Evolutionary conservation across 2,888 invertebrate genomes (phyloP), one percentile per base, ranked within the genome.

Genomic region (Kuschelorhynchus macadamiae): DNA sequence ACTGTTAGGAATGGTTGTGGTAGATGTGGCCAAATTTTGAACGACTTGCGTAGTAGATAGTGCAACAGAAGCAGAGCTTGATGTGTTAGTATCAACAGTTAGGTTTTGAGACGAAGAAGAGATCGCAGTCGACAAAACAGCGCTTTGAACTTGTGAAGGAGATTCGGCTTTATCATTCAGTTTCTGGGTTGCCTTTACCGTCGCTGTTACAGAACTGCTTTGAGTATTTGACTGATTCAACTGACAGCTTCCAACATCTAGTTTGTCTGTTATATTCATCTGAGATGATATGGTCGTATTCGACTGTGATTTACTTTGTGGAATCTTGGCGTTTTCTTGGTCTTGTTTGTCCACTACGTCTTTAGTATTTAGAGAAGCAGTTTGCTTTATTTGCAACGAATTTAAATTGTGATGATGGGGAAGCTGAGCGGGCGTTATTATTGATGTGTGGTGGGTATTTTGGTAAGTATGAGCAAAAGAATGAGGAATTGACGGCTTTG

Each of bases 351-450:
- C 30, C n/a, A n/a, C n/a, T n/a, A n/a, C n/a, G n/a, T n/a, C n/a
- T n/a, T n/a, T 8, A 11, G 8, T 44, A 3, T 3, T 16, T 8
- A 20, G 3, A 2, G 47, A 4, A 7, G 4, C 25, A 25, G 25
- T 14, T 2, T 11, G 36, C 11, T 49, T 20, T 25, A 3, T 5
- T 11, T 61, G 67, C 7, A 52, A 30, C 9, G 53, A 42, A 47
- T 60, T 64, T 17, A 69, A 11, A n/a, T 65, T 49, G 30, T 70
- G 65, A 4, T 61, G 70, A 18, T 70, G 70, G 1, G 65, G 61
- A 7, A 70, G 18, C 30, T 70, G 70, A 3, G 70, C 16, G 2
- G 70, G 70, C 7, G 62, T 70, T 30, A 70, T 62, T 11, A 70
- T 70, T 4, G 70, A 57, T 1, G 56, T 56, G 44, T 67, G 50